Base-by-base conservation (phyloP, 2,113 vertebrate genomes). In the Toxostoma redivivum region DNA sequence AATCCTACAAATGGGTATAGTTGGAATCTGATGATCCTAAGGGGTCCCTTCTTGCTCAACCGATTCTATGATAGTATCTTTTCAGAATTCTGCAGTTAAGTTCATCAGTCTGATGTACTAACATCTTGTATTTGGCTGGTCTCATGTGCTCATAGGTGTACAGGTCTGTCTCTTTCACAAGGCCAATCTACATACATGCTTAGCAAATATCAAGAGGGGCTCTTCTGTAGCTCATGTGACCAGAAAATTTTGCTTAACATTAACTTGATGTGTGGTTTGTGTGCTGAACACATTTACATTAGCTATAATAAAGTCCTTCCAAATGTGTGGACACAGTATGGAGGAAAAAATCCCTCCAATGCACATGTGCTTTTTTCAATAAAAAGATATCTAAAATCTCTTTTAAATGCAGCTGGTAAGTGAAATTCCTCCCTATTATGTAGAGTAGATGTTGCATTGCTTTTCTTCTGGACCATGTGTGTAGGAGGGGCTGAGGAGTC, bases 331-430 rank as follows among this genome's bases (percentile, higher is more conserved):
- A 37, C 18, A 23, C 13, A 58, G 38, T 25, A 60, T 51, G 85
- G 35, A 72, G 38, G 10, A 8, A 5, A 57, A 61, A 5, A 1
- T 12, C 30, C 25, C 28, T 16, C 12, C 56, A 25, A 12, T 28
- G 31, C 42, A 73, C 42, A n/a, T 51, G 56, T 81, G 53, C 12
- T 44, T 86, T 80, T 77, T 79, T 74, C 79, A 91, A 51, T 88
- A 33, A 86, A 81, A 92, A 48, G 27, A 5, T 78, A 44, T 17
- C n/a, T 60, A 82, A 90, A 94, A 70, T 90, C 25, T 51, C 76
- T 86, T 86, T 79, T 82, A 93, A 94, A 94, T 64, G 56, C 86
- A 81, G 64, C 72, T 92, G 88, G 35, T 60, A 76, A 79, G 21
- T 40, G 48, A 86, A 83, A 90, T 90, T 53, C 50, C 35, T 69